Base-by-base conservation (phyloP, 2,113 vertebrate genomes). In the Eulemur rufifrons region DNA sequence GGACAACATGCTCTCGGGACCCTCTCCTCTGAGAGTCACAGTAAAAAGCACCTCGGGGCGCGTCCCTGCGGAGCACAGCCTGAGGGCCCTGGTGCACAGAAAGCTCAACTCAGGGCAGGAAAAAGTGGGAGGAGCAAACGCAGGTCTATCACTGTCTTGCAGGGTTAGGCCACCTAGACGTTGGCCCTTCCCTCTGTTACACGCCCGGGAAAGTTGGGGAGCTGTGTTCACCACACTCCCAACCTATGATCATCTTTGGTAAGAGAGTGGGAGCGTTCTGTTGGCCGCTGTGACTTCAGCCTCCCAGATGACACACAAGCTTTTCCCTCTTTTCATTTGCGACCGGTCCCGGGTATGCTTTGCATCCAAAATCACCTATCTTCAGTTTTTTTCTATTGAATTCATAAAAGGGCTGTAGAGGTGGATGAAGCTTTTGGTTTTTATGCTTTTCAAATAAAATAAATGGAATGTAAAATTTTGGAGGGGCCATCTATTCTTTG, bases 241-340 rank as follows among this genome's bases (percentile, higher is more conserved):
- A 52, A 52, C 50, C 21, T 81, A 21, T 18, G n/a, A 25, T 23
- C 42, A 1, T 3, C 21, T 8, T 20, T 17, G 23, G 2, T 15
- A 3, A 15, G 6, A 34, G 23, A 42, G 37, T 1, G 1, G 47
- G 47, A 47, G 47, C 2, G 47, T 47, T 47, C 47, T 11, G 50
- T 52, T 13, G 14, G 50, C 8, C 11, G 7, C 0, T 7, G 9
- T 37, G 1, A 0, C 2, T 10, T 34, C 9, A 3, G 14, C 25
- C 25, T 20, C 45, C 18, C 0, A 6, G 15, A 45, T 29, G 8
- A 2, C 0, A 2, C 1, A 1, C 3, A 37, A 12, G 21, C 37
- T 25, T 7, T 20, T n/a, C n/a, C 11, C 21, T 13, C 4, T 47
- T 37, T 32, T 5, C 17, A 3, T 42, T 2, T n/a, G 32, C 73